These are phyloP conservation scores for Lagothrix lagotricha DNA, from an alignment of 2,797 vertebrate genomes.

Conservation along the genomic window DNA sequence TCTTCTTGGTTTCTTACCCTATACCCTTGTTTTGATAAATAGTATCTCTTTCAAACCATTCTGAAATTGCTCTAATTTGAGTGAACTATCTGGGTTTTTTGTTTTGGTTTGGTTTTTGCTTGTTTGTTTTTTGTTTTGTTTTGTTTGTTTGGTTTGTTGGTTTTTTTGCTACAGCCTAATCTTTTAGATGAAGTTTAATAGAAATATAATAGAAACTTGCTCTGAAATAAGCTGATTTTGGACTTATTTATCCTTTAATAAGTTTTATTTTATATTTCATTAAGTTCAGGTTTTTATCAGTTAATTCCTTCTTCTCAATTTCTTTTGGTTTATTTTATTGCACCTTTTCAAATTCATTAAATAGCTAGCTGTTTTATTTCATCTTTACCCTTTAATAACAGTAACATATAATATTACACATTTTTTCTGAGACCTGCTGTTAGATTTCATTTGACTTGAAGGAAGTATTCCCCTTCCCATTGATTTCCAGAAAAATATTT, in stretches of 20 bases:
- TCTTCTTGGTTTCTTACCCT: neutral
- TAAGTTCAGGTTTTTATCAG: neutral
- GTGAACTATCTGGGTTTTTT: neutral
- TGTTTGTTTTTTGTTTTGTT: neutral
- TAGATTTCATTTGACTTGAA: neutral
- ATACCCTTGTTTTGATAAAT: neutral
- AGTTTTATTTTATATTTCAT: conserved; percentile 4
- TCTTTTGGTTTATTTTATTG: neutral
- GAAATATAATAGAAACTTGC: neutral
- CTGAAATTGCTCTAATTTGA: neutral
- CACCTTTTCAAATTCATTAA: neutral
- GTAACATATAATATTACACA: neutral
- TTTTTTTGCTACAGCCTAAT: neutral
- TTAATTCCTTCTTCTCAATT: neutral
- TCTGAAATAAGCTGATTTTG: neutral
- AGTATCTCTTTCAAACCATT: neutral
- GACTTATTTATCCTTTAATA: neutral
- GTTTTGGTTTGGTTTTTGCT: neutral
- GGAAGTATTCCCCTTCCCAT: neutral
- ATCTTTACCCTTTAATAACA: neutral
- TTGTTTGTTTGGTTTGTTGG: neutral
- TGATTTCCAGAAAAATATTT: neutral
- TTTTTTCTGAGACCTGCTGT: neutral
- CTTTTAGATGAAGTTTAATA: neutral
- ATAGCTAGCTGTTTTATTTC: neutral